Conservation (phyloP, 2,797 vertebrate species). For the Pelobates cultripes region DNA sequence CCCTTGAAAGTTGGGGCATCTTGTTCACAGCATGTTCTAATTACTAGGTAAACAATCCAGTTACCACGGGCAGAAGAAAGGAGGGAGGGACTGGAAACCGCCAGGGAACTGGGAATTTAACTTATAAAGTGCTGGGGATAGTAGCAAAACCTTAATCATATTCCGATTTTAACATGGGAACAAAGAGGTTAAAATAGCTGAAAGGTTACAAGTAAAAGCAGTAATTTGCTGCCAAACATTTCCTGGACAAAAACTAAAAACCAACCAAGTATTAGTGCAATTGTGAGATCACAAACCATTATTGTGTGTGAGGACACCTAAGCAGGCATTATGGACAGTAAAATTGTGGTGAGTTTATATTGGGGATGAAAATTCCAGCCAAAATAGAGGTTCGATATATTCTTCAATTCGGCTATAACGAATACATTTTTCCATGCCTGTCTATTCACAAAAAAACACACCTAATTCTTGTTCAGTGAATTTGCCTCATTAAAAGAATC, state of each 20-base stretch:
- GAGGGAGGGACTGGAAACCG: neutral
- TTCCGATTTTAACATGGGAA: neutral
- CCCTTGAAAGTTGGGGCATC: conserved; percentile 39
- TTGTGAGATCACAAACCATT: too few species aligned
- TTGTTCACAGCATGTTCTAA: conserved; percentile 48
- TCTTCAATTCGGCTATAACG: too few species aligned
- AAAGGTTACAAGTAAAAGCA: neutral
- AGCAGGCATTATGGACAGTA: too few species aligned
- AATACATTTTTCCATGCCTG: too few species aligned
- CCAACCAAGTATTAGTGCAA: too few species aligned
- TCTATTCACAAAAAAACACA: too few species aligned
- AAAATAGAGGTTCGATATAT: too few species aligned
- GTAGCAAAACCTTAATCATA: neutral
- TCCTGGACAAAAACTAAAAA: neutral
- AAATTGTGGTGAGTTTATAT: too few species aligned
- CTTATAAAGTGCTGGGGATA: neutral
- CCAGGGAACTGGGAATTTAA: neutral
- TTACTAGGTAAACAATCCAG: conserved; percentile 42
- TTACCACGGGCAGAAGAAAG: neutral
- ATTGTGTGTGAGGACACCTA: too few species aligned
- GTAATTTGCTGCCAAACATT: neutral
- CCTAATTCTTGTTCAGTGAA: too few species aligned
- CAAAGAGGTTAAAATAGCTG: neutral
- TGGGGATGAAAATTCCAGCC: too few species aligned
- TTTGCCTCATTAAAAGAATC: too few species aligned